phyloP scores from a whole-genome alignment of 2,797 vertebrate species.

The Steatocranus sp. region DNA sequence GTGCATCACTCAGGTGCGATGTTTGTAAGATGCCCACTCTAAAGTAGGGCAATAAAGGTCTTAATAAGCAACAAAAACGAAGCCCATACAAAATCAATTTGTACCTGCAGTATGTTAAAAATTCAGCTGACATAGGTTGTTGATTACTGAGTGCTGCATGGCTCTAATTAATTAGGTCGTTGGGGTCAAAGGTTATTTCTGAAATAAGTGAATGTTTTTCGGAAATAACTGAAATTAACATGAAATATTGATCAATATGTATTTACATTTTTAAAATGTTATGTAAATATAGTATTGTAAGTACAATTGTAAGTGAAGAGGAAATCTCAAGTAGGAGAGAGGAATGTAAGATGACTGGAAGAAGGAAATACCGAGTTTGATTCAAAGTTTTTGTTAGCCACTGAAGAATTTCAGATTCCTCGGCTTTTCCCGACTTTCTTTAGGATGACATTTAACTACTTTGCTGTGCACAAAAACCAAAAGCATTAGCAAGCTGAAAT shows the following conservation, averaged over 20 bases:
- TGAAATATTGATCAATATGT: background rate
- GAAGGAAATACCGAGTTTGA: background rate
- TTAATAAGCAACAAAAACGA: background rate
- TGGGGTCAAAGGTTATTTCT: background rate
- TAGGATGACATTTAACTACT: background rate
- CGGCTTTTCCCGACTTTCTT: background rate
- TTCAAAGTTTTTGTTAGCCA: background rate
- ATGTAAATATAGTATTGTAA: background rate
- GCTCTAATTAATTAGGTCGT: background rate
- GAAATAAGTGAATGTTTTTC: background rate
- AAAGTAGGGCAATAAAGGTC: background rate
- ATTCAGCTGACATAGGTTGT: background rate
- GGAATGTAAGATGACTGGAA: background rate
- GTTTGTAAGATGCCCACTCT: rapidly evolving
- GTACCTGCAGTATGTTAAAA: background rate
- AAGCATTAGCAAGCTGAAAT: background rate
- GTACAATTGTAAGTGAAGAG: background rate
- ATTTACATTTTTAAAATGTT: background rate
- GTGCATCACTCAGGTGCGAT: background rate
- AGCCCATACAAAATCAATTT: background rate
- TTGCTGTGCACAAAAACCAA: rapidly evolving
- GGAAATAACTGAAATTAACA: background rate
- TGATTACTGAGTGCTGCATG: background rate
- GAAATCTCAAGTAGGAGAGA: background rate
- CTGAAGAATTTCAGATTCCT: background rate